These are phyloP conservation scores for Sylvicola fuscatus DNA, from an alignment of 2,888 invertebrate genomes.

Conservation along the genomic window DNA sequence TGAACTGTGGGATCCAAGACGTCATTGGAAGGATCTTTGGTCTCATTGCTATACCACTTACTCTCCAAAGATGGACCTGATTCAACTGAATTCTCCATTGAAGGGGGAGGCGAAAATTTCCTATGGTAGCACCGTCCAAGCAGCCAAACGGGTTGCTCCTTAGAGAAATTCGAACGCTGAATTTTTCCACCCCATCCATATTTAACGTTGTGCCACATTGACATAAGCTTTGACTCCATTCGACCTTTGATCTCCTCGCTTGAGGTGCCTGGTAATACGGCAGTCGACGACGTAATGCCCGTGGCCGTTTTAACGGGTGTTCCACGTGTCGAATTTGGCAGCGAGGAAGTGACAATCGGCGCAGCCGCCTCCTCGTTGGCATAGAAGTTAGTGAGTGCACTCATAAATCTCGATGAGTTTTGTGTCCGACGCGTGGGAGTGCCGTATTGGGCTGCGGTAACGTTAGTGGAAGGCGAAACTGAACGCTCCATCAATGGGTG, in stretches of 20 bases:
- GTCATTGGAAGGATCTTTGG: neutral
- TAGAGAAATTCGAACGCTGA: constrained; percentile 46
- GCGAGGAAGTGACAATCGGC: constrained; percentile 9
- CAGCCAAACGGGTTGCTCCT: constrained; percentile 75
- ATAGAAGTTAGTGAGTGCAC: constrained; percentile 22
- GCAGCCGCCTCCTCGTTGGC: constrained; percentile 7
- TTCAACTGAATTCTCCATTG: constrained; percentile 26
- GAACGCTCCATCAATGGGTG: too few species aligned
- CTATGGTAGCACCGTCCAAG: constrained; percentile 67
- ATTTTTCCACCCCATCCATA: constrained; percentile 71
- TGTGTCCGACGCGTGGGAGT: too few species aligned
- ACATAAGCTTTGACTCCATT: constrained; percentile 62
- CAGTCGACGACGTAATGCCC: constrained; percentile 19
- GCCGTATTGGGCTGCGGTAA: too few species aligned
- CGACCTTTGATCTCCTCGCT: constrained; percentile 40
- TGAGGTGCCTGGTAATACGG: constrained; percentile 14
- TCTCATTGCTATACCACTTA: constrained; percentile 2
- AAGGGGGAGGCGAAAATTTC: constrained; percentile 37
- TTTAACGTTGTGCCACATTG: constrained; percentile 85
- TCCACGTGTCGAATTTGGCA: neutral
- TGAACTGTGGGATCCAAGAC: constrained; percentile 17
- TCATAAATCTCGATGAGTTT: constrained; percentile 18
- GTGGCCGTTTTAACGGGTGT: constrained; percentile 15
- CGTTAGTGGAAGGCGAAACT: too few species aligned
- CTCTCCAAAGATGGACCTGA: constrained; percentile 10